A percentile compares a stretch with the other conserved stretches of the same genome.
Conservation (phyloP, 2,888 invertebrate species). For the Drosophila stalkeri region DNA sequence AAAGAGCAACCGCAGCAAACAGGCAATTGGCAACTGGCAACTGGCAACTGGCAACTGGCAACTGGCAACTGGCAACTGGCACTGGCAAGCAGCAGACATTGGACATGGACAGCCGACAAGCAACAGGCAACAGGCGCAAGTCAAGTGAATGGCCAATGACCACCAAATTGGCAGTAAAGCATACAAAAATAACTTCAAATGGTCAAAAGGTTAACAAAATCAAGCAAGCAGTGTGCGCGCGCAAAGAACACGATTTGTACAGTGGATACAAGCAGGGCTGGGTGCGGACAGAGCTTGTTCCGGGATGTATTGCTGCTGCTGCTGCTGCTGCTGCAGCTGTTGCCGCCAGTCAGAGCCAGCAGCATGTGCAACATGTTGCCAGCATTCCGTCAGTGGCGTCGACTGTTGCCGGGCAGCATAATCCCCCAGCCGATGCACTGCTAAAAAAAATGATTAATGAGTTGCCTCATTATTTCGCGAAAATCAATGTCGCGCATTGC, state of each 20-base stretch:
- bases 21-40: slow-evolving; percentile 41
- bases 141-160: slow-evolving; percentile 82
- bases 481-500: slow-evolving; percentile 80
- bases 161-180: slow-evolving; percentile 82
- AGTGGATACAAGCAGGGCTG: slow-evolving; percentile 4
- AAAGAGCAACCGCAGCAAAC: slow-evolving; percentile 68
- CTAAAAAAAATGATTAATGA: slow-evolving; percentile 84
- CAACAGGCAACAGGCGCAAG: slow-evolving; percentile 74
- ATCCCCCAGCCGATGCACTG: slow-evolving; percentile 67
- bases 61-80: slow-evolving; percentile 23
- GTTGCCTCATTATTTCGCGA: slow-evolving; percentile 83
- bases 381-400: slow-evolving; percentile 68
- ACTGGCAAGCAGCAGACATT: slow-evolving; percentile 47
- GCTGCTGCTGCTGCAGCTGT: slow-evolving; percentile 53
- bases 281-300: slow-evolving; percentile 15
- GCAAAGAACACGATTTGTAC: slow-evolving; percentile 37
- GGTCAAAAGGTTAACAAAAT: slow-evolving; percentile 82
- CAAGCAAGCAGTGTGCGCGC: slow-evolving; percentile 65
- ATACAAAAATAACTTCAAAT: slow-evolving; percentile 81
- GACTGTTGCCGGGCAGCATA: slow-evolving; percentile 62
- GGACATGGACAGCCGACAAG: slow-evolving; percentile 52
- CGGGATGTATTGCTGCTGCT: slow-evolving; percentile 39
- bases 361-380: slow-evolving; percentile 74
- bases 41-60: slow-evolving; percentile 35
- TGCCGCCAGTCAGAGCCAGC: slow-evolving; percentile 51